Base-by-base conservation (phyloP, 1,140 invertebrate genomes). In the Drosophila eugracilis region DNA sequence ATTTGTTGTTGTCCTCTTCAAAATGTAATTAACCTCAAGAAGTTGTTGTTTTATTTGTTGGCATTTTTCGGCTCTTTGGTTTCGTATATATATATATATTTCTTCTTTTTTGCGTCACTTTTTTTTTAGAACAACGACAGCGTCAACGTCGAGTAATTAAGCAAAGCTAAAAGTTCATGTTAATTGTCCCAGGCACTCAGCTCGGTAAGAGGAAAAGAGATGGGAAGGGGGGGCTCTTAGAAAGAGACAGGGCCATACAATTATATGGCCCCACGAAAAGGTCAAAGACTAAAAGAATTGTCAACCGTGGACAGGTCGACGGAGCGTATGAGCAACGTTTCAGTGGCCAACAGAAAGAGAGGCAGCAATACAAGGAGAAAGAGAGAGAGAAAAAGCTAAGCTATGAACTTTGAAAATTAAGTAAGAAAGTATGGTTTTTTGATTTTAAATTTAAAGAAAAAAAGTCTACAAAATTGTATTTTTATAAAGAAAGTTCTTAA, bases 101-200 rank as follows among this genome's bases (percentile, higher is more conserved):
- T 30, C 52, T 36, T 41, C 30, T 55, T 50, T 77, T 84, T 85
- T 85, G 81, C 81, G 81, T 81, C 83, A 81, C 62, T 88, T 81
- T 88, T 80, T 59, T 88, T 81, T 88, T 80, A 86, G 81, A 85
- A 85, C 80, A 69, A 73, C 77, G 77, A 34, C 19, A 66, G 36
- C 75, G 55, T 58, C 73, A 58, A 63, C 67, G 78, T 81, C 39
- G 54, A 86, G 83, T 86, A 86, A 86, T 86, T 86, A 86, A 86
- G 81, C 83, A 86, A 88, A 86, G 81, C 81, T 88, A 88, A 86
- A 86, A 86, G 78, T 86, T 86, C 81, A 86, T 86, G 81, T 88
- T 86, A 86, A 86, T 86, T 86, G 81, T 88, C 81, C 81, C 74
- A 81, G 58, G 66, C 72, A 57, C 32, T 58, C 50, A 55, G 26